A percentile compares a stretch with the other conserved stretches of the same genome.
These are phyloP conservation scores for Petrocephalus schoutedeni DNA, from an alignment of 2,797 vertebrate genomes.

Conservation along the genomic window DNA sequence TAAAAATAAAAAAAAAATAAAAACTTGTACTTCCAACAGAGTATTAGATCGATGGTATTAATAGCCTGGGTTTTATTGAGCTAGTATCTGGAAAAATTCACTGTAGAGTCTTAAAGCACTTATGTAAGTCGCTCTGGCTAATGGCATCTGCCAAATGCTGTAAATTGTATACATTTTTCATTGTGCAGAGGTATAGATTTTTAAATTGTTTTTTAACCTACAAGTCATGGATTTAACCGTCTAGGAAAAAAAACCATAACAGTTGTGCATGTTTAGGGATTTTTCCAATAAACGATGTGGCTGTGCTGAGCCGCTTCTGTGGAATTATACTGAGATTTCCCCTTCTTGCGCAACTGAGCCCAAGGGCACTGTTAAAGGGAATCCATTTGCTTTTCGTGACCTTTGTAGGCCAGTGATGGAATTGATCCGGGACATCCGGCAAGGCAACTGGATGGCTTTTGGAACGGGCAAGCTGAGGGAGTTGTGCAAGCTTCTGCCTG, in stretches of 20 bases:
- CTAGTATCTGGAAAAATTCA: no score
- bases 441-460: conserved; percentile 59
- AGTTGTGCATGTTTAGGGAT: not conserved
- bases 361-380: not conserved
- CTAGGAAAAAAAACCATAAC: not conserved
- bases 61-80: no score
- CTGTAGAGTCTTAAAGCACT: no score
- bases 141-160: no score
- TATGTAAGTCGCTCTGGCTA: no score
- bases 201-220: not conserved
- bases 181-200: not conserved
- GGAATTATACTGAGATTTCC: not conserved
- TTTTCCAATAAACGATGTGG: not conserved
- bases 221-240: not conserved
- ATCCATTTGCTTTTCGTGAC: not conserved
- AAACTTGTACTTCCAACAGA: no score
- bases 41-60: no score
- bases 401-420: conserved; percentile 58
- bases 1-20: no score
- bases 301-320: not conserved
- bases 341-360: not conserved
- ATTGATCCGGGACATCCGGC: conserved; percentile 61
- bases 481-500: conserved; percentile 68
- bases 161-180: not conserved
- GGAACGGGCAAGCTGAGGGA: conserved; percentile 65